A percentile compares a stretch with the other conserved stretches of the same genome.
Evolutionary conservation across 2,888 invertebrate species (phyloP).

Genomic region (Malthinus seriepunctatus): DNA sequence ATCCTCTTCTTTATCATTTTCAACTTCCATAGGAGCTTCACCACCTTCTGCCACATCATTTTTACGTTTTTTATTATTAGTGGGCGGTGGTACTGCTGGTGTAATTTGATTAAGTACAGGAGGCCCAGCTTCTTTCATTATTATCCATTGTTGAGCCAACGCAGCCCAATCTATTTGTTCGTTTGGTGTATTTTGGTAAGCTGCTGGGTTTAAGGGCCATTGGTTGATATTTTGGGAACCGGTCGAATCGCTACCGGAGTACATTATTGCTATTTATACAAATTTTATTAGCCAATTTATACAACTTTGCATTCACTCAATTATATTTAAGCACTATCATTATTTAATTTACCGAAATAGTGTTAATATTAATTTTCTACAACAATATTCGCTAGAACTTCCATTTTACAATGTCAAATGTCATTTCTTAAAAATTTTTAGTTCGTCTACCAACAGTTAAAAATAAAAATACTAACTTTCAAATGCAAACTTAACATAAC

Average conservation of each 20-base stretch:
- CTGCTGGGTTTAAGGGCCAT: conserved; percentile 81
- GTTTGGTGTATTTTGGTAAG: conserved; percentile 80
- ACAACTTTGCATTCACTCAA: too few species aligned
- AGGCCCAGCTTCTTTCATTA: conserved; percentile 80
- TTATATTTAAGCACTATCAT: too few species aligned
- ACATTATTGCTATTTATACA: conserved; percentile 51
- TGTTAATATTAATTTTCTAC: too few species aligned
- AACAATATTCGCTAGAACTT: too few species aligned
- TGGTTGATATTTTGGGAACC: conserved; percentile 67
- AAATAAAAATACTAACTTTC: too few species aligned
- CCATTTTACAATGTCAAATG: too few species aligned
- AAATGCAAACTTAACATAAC: too few species aligned
- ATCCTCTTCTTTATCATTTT: conserved; percentile 72
- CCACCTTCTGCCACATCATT: conserved; percentile 68
- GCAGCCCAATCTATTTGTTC: conserved; percentile 96
- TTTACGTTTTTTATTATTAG: conserved; percentile 38
- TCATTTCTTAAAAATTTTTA: too few species aligned
- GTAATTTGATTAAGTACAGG: conserved; percentile 59
- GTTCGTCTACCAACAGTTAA: too few species aligned
- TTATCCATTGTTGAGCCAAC: conserved; percentile 97
- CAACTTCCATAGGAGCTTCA: conserved; percentile 88
- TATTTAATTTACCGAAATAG: too few species aligned
- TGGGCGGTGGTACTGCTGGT: conserved; percentile 64
- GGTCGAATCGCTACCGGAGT: conserved; percentile 61
- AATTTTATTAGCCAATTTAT: not conserved